Evolutionary conservation across 2,113 vertebrate species (phyloP), one percentile per base, ranked within the genome.

Genomic region (Neolamprologus caudopunctatus): DNA sequence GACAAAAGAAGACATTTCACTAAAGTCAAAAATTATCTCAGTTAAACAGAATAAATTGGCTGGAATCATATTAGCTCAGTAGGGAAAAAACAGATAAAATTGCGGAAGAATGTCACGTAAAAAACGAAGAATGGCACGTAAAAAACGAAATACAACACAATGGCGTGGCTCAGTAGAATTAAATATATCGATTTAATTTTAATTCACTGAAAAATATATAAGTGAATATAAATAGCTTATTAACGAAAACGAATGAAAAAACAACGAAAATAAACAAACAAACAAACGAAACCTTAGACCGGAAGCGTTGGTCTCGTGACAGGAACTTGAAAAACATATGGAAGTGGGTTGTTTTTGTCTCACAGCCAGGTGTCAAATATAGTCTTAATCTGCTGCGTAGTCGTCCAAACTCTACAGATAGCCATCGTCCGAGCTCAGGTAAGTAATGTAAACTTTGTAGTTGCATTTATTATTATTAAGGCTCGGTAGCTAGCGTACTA

Each of bases 241-340:
- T 47, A 82, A n/a, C 16, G 11, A 19, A 61, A 40, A 19, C 16
- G 0, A 50, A 54, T 10, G 5, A 37, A 54, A 13, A 57, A 85
- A 66, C 61, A 86, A 13, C 50, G 35, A 47, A 17, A 58, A 40
- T 1, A 51, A 4, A 19, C 13, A 8, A 54, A 33, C 7, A 51
- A 5, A 24, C 2, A 28, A 19, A 66, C 13, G 2, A 6, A 9
- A 47, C 7, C 24, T 8, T 51, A 13, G 1, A 81, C 57, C 91
- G 89, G 91, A 94, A 89, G 45, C n/a, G 3, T 2, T 2, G 14
- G 42, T 91, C 92, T 4, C 31, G 14, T 93, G 94, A 95, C 92
- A 7, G 90, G 93, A 93, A 88, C 50, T 81, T 2, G 6, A 80
- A 54, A 79, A 26, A 73, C 80, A 85, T 11, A 75, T 57, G 88